Percentiles rank a stretch among this genome's conserved stretches.
Conservation (phyloP, 2,888 invertebrate genomes). For the Agrilus cyanescens region DNA sequence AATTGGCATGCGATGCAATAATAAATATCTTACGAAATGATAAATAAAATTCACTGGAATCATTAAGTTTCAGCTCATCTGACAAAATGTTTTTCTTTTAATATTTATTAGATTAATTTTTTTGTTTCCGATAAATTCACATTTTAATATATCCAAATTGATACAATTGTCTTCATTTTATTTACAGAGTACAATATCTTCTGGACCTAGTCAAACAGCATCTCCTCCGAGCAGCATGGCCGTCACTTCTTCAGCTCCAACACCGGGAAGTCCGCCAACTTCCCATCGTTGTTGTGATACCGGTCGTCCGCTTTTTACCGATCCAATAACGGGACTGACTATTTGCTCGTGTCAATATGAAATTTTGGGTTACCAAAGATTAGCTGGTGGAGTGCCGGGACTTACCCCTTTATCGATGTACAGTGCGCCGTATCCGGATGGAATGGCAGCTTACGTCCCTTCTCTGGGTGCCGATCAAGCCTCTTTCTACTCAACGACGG, state of each 20-base stretch:
- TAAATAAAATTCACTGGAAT: too few relatives aligned
- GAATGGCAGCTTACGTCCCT: conserved; percentile 80
- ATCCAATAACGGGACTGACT: conserved; percentile 78
- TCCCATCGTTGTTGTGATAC: conserved; percentile 76
- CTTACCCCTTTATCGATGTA: conserved; percentile 70
- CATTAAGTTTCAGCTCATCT: too few relatives aligned
- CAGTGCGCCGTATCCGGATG: conserved; percentile 67
- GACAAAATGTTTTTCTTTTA: neutral
- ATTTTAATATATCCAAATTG: neutral
- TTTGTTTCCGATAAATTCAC: neutral
- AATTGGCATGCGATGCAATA: too few relatives aligned
- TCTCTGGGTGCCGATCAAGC: conserved; percentile 76
- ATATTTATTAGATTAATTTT: neutral
- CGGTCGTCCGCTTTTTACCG: conserved; percentile 81
- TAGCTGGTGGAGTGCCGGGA: conserved; percentile 52
- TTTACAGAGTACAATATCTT: conserved; percentile 32
- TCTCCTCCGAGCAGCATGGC: conserved; percentile 32
- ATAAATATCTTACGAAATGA: too few relatives aligned
- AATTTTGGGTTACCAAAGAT: conserved; percentile 72
- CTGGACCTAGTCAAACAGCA: conserved; percentile 24
- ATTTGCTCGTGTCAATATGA: conserved; percentile 87
- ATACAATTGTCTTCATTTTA: conserved; percentile 4
- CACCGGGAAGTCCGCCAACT: conserved; percentile 42
- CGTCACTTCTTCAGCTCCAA: conserved; percentile 33
- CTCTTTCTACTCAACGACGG: conserved; percentile 73